phyloP scores from a whole-genome alignment of 1,140 invertebrate species.

The Drosophila sp. region DNA sequence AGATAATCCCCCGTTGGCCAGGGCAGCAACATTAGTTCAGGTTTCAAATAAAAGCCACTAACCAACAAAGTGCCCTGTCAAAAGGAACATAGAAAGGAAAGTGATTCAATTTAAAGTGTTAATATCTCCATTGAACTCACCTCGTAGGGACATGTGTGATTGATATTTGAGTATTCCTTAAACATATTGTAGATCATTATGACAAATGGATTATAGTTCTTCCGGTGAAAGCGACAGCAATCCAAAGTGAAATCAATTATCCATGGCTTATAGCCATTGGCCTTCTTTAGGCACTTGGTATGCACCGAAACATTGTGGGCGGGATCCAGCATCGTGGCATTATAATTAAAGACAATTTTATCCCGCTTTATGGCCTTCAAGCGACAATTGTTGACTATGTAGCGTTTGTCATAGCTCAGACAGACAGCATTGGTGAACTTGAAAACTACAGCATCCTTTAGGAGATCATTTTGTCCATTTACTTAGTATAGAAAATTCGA shows the following conservation, averaged over 20 bases:
- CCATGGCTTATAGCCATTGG: constrained; percentile 26
- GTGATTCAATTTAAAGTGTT: not conserved
- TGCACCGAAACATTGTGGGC: constrained; percentile 1
- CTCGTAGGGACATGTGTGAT: constrained; percentile 1
- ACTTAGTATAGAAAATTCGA: not conserved
- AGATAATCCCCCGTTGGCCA: constrained; percentile 17
- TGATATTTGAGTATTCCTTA: constrained; percentile 3
- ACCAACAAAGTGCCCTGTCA: not conserved
- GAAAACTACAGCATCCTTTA: not conserved
- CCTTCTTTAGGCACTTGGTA: constrained; percentile 3
- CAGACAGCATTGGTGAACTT: constrained; percentile 4
- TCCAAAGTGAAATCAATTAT: constrained; percentile 10
- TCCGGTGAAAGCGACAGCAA: constrained; percentile 6
- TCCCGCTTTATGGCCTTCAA: constrained; percentile 1
- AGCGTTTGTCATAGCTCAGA: not conserved
- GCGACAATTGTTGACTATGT: constrained; percentile 1
- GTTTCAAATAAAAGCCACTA: constrained; percentile 1
- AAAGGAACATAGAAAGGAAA: not conserved
- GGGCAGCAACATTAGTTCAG: not conserved
- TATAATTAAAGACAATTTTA: not conserved
- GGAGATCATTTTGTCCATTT: not conserved
- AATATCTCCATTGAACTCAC: not conserved
- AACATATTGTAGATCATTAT: constrained; percentile 6
- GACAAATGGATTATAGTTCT: constrained; percentile 1
- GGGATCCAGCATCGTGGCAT: constrained; percentile 1